These are phyloP conservation scores for Pardalotus punctatus DNA, from an alignment of 2,113 vertebrate species.

Conservation along the genomic window DNA sequence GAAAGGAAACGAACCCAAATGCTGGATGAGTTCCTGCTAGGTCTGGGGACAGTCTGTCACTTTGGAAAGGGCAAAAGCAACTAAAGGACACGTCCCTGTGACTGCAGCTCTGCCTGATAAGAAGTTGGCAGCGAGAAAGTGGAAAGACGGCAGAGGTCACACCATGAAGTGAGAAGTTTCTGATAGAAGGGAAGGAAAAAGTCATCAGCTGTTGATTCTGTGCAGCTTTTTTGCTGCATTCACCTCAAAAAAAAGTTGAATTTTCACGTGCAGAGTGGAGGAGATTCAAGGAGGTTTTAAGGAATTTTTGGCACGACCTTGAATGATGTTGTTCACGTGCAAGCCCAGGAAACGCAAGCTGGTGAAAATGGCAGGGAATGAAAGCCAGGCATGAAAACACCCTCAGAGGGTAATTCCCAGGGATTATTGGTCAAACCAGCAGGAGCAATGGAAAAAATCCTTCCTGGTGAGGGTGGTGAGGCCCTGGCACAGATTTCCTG, in stretches of 20 bases:
- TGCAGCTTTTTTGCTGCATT: background rate
- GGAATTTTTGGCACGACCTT: background rate
- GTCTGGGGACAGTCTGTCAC: background rate
- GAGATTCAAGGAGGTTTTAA: background rate
- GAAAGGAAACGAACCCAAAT: background rate
- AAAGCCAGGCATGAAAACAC: background rate
- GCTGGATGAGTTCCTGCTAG: background rate
- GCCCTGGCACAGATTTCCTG: fast-evolving
- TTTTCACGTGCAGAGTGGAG: background rate
- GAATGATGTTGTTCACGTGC: fast-evolving
- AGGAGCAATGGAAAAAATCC: background rate
- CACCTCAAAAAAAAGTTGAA: background rate
- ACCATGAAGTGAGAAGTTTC: background rate
- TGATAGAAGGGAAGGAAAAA: background rate
- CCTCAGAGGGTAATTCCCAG: background rate
- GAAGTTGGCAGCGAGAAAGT: background rate
- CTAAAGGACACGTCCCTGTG: background rate
- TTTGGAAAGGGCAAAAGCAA: background rate
- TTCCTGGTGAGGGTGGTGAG: background rate
- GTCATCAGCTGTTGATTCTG: background rate
- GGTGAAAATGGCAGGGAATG: background rate
- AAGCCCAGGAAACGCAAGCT: background rate
- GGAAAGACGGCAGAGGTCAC: background rate
- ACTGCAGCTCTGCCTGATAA: background rate
- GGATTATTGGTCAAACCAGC: background rate